These are phyloP conservation scores for Chamaetylas fuelleborni DNA, from an alignment of 2,113 vertebrate species.

Conservation along the genomic window DNA sequence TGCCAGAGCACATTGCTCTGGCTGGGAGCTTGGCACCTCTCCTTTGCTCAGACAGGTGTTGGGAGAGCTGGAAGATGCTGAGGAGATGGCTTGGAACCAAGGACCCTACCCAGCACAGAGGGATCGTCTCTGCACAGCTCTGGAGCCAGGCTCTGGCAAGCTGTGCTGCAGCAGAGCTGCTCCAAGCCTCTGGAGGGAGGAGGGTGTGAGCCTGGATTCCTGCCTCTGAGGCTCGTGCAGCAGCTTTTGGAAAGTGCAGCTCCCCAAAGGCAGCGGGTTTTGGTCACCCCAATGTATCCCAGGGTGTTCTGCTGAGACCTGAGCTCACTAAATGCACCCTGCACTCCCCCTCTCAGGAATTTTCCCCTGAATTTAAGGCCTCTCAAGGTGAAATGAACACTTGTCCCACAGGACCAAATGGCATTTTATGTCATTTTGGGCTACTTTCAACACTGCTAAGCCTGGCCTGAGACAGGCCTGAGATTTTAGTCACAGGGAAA, in stretches of 20 bases:
- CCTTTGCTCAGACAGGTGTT: background rate
- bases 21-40: background rate
- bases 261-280: background rate
- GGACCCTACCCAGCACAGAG: fast-evolving
- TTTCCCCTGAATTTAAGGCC: background rate
- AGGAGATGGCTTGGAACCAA: background rate
- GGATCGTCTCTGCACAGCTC: fast-evolving
- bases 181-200: background rate
- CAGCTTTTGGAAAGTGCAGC: fast-evolving
- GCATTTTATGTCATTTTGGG: fast-evolving
- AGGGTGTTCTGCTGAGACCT: background rate
- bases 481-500: background rate
- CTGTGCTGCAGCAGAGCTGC: background rate
- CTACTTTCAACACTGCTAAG: background rate
- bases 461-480: background rate
- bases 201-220: background rate
- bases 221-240: background rate
- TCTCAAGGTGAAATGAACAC: background rate
- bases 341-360: fast-evolving
- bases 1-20: background rate
- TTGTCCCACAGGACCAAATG: fast-evolving
- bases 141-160: background rate
- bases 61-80: fast-evolving
- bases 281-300: background rate
- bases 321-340: background rate